Evolutionary conservation across 2,113 vertebrate genomes (phyloP).

Genomic region (Pangasianodon hypophthalmus): DNA sequence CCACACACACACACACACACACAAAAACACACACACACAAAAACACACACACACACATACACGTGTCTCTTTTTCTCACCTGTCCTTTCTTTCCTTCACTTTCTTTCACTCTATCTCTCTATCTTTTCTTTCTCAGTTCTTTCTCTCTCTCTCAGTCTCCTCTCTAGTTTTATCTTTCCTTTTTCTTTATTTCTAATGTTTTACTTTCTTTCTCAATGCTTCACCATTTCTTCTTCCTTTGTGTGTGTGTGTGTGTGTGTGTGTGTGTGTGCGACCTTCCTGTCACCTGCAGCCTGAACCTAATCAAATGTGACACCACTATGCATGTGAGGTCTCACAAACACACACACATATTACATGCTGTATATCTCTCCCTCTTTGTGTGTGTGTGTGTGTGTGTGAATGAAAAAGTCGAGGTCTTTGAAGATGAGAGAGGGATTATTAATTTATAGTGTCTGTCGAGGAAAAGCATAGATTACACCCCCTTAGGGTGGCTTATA

Average conservation of each 20-base stretch:
- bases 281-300: conserved; percentile 17
- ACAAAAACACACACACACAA: not conserved
- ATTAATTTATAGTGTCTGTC: not conserved
- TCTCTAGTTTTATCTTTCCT: not conserved
- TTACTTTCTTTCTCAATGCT: not conserved
- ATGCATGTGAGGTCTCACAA: conserved; percentile 18
- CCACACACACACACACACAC: conserved; percentile 7
- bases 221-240: not conserved
- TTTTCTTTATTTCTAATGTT: not conserved
- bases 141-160: not conserved
- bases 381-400: conserved; percentile 4
- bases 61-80: not conserved
- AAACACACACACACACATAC: conserved; percentile 13
- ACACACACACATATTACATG: conserved; percentile 13
- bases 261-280: conserved; percentile 24
- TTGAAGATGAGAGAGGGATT: conserved; percentile 2
- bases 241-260: not conserved
- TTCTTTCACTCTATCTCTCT: not conserved
- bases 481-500: not conserved
- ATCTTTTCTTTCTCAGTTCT: not conserved
- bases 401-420: not conserved
- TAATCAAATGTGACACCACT: conserved; percentile 37
- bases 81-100: not conserved
- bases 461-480: conserved; percentile 2
- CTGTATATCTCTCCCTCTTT: not conserved